Evolutionary conservation across 2,113 vertebrate species (phyloP).

Genomic region (Alethe castanea): DNA sequence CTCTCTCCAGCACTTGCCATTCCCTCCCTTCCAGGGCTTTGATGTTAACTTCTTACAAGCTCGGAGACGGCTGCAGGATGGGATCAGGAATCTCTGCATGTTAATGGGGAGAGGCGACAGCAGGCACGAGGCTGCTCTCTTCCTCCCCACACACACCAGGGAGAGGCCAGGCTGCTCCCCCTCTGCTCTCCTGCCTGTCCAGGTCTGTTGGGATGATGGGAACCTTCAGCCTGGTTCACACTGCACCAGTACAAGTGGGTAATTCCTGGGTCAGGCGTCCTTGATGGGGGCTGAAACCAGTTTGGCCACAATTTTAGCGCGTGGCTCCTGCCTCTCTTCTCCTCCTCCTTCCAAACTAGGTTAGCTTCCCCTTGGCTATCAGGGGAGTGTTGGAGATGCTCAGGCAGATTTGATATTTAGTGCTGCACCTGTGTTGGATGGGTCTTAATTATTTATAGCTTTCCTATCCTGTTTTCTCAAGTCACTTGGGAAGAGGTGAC

Average conservation of each 20-base stretch:
- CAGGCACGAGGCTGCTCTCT: not conserved
- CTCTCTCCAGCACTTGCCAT: slow-evolving; percentile 33
- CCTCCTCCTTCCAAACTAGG: not conserved
- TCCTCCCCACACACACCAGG: not conserved
- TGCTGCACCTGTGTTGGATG: slow-evolving; percentile 22
- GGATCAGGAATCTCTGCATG: slow-evolving; percentile 65
- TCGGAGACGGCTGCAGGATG: slow-evolving; percentile 20
- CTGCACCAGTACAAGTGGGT: rapidly evolving
- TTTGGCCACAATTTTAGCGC: not conserved
- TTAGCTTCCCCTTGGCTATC: slow-evolving; percentile 27
- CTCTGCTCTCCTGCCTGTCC: not conserved
- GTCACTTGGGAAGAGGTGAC: slow-evolving; percentile 58
- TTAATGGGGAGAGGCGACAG: slow-evolving; percentile 52
- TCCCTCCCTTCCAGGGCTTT: slow-evolving; percentile 65
- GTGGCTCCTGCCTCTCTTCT: not conserved
- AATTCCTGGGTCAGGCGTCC: not conserved
- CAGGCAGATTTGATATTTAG: slow-evolving; percentile 42
- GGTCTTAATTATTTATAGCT: slow-evolving; percentile 65
- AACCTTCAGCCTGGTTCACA: not conserved
- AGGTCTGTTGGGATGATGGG: not conserved
- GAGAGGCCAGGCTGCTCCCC: not conserved
- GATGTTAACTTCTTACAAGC: slow-evolving; percentile 72
- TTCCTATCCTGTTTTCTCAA: slow-evolving; percentile 38
- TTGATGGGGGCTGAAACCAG: not conserved
- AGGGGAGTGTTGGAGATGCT: not conserved